Percentiles rank a stretch among this genome's conserved stretches.
phyloP scores from a whole-genome alignment of 2,888 invertebrate species.

The Drosophila paramelanica region DNA sequence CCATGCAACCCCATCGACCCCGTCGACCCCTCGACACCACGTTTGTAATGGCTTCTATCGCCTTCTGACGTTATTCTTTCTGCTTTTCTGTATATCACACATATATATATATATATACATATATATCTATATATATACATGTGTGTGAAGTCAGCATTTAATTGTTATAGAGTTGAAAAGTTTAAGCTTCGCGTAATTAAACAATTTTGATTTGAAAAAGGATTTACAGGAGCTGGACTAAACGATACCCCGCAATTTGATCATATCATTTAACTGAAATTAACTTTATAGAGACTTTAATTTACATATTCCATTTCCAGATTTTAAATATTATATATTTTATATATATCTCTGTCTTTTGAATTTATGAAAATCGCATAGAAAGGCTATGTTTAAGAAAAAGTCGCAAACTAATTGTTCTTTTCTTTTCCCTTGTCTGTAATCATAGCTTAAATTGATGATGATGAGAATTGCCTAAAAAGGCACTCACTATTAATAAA shows the following conservation, averaged over 20 bases:
- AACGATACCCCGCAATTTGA: not conserved
- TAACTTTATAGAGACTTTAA: too few relatives aligned
- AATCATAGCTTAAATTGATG: too few relatives aligned
- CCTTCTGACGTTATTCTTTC: slow-evolving; percentile 22
- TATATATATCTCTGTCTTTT: not conserved
- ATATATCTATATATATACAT: slow-evolving; percentile 1
- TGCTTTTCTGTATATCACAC: slow-evolving; percentile 35
- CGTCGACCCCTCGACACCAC: not conserved
- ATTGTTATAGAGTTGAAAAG: not conserved
- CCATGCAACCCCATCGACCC: not conserved
- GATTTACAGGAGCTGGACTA: not conserved
- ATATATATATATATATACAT: slow-evolving; percentile 13
- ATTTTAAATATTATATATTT: too few relatives aligned
- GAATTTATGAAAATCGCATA: not conserved
- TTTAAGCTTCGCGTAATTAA: slow-evolving; percentile 14
- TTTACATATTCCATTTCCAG: too few relatives aligned
- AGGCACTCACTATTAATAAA: not conserved
- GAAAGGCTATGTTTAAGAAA: not conserved
- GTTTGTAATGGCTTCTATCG: not conserved
- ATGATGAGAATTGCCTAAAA: not conserved
- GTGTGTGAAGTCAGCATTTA: slow-evolving; percentile 14
- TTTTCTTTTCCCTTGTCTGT: not conserved
- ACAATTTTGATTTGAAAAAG: slow-evolving; percentile 1
- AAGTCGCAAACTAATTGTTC: too few relatives aligned
- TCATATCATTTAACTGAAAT: too few relatives aligned